phyloP scores from a whole-genome alignment of 2,888 invertebrate genomes.

The Luperina testacea region DNA sequence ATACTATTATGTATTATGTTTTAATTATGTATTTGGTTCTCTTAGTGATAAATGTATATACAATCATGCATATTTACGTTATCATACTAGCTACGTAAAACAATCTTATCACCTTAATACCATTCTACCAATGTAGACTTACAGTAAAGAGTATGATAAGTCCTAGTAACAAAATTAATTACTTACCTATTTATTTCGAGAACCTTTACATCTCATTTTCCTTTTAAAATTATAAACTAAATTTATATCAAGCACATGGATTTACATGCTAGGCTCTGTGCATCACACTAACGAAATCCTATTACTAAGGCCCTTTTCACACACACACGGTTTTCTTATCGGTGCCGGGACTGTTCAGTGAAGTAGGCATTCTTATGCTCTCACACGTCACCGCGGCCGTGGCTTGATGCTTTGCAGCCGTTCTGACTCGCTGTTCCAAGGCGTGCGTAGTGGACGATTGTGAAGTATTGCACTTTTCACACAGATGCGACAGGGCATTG shows the following conservation, averaged over 20 bases:
- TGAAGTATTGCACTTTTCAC: not conserved
- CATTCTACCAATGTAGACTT: constrained; percentile 52
- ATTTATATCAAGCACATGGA: not conserved
- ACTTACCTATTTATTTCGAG: constrained; percentile 25
- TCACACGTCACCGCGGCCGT: not conserved
- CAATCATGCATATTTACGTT: constrained; percentile 58
- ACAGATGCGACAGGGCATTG: not conserved
- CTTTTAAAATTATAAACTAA: not conserved
- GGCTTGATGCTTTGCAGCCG: not conserved
- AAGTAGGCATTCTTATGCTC: not conserved
- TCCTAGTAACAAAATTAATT: constrained; percentile 28
- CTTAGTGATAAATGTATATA: constrained; percentile 44
- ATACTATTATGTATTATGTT: constrained; percentile 4
- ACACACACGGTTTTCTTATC: no score
- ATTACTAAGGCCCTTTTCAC: not conserved
- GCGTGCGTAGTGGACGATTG: not conserved
- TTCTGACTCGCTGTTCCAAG: no score
- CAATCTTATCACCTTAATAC: constrained; percentile 73
- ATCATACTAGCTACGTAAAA: constrained; percentile 59
- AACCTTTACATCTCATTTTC: constrained; percentile 7
- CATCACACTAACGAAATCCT: not conserved
- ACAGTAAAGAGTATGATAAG: constrained; percentile 41
- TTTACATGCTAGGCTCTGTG: not conserved
- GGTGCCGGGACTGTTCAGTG: not conserved
- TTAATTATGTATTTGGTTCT: constrained; percentile 18